These are phyloP conservation scores for Neosilurus hyrtlii DNA, from an alignment of 2,797 vertebrate species.

Conservation along the genomic window DNA sequence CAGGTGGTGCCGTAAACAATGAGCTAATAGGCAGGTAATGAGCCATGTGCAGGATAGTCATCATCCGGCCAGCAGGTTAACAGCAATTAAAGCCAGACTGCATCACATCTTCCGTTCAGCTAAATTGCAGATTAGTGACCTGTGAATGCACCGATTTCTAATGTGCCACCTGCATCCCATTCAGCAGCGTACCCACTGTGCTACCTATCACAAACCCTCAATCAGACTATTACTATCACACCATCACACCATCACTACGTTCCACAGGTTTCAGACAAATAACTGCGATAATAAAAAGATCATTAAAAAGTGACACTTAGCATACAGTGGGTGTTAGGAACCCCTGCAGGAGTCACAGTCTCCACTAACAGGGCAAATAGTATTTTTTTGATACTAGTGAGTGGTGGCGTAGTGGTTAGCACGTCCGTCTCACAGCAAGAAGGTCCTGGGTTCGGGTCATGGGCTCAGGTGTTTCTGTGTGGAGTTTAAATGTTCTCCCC, in stretches of 20 bases:
- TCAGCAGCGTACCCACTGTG: slow-evolving; percentile 7
- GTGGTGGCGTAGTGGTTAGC: too few relatives aligned
- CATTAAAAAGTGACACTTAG: not conserved
- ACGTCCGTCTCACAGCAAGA: too few relatives aligned
- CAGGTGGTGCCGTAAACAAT: slow-evolving; percentile 48
- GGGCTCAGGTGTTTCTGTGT: too few relatives aligned
- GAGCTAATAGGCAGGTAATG: slow-evolving; percentile 53
- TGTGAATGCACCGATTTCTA: slow-evolving; percentile 24
- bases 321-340: not conserved
- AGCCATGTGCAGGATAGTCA: slow-evolving; percentile 49
- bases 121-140: slow-evolving; percentile 46
- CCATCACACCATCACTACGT: not conserved
- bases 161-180: slow-evolving; percentile 44
- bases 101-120: slow-evolving; percentile 36
- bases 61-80: slow-evolving; percentile 36
- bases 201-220: not conserved
- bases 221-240: not conserved
- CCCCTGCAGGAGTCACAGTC: not conserved
- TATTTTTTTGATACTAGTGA: too few relatives aligned
- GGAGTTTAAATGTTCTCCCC: too few relatives aligned
- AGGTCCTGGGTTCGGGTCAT: too few relatives aligned
- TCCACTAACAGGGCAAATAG: too few relatives aligned
- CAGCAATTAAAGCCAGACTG: slow-evolving; percentile 47
- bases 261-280: not conserved
- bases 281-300: not conserved